Base-by-base conservation (phyloP, 2,888 invertebrate genomes). In the Buathra laborator region DNA sequence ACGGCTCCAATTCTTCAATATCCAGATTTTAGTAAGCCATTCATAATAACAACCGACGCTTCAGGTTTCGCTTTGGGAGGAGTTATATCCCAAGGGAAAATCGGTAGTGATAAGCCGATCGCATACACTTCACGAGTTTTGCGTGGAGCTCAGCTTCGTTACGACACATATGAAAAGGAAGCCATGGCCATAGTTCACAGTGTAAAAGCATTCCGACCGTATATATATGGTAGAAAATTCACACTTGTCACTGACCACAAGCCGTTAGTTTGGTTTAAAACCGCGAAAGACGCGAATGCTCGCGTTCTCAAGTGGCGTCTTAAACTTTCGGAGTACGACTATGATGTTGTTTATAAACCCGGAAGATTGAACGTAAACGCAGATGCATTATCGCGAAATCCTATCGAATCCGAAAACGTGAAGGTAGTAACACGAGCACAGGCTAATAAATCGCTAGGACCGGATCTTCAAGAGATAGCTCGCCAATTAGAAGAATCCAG, bases 71-170 rank as follows among this genome's bases (percentile, higher is more conserved):
- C 67, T 16, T 44, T 81, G 32, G 75, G 75, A n/a, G 75, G 43
- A 75, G 44, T 81, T 1, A 68, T 81, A 46, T 67, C 46, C 9
- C 81, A 81, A 9, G 81, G 68, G 24, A 29, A 67, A 37, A 53
- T 79, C 32, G 71, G 79, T 1, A 62, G 71, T n/a, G 79, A 79
- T 12, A 59, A 46, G 46, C 62, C 79, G 3, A 79, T 71, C 5
- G 70, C 79, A 24, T 24, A 24, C 24, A 24, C 24, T 24, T 24
- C 24, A 24, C 24, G 24, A 24, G 24, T 24, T 24, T 24, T 24
- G 24, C 24, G 24, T 24, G 24, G 24, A 24, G 24, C 24, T 24
- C 2, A 24, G 24, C 24, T 24, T 24, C 24, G 24, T 24, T 46
- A 46, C 14, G 48, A 46, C 48, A 46, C 48, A 9, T 46, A 46